Evolutionary conservation across 2,888 invertebrate genomes (phyloP).

Genomic region (Drosophila anceps): DNA sequence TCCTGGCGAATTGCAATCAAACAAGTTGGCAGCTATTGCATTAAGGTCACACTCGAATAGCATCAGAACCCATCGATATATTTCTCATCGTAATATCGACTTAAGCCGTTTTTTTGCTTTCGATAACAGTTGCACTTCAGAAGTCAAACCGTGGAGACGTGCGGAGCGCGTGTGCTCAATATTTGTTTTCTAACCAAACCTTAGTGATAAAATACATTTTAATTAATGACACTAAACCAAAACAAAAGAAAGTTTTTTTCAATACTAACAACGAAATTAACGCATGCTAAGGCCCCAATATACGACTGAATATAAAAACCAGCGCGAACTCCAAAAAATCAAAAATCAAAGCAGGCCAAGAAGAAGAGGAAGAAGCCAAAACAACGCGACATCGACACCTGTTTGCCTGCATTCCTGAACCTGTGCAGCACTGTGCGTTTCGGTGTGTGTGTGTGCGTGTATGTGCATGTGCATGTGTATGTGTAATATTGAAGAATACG

Average conservation of each 20-base stretch:
- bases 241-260: slow-evolving; percentile 20
- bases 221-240: slow-evolving; percentile 26
- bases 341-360: slow-evolving; percentile 39
- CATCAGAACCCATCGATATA: slow-evolving; percentile 9
- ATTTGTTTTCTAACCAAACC: slow-evolving; percentile 19
- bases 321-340: slow-evolving; percentile 14
- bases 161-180: slow-evolving; percentile 25
- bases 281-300: not conserved
- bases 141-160: slow-evolving; percentile 37
- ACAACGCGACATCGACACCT: slow-evolving; percentile 64
- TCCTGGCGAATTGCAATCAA: not conserved
- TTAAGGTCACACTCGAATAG: slow-evolving; percentile 28
- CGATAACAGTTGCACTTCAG: slow-evolving; percentile 55
- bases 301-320: slow-evolving; percentile 25
- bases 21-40: slow-evolving; percentile 2
- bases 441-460: slow-evolving; percentile 20
- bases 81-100: slow-evolving; percentile 13
- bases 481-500: slow-evolving; percentile 11
- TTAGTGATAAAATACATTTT: slow-evolving; percentile 13
- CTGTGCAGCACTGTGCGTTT: slow-evolving; percentile 41
- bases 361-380: slow-evolving; percentile 57
- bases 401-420: slow-evolving; percentile 67
- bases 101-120: slow-evolving; percentile 9
- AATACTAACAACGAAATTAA: slow-evolving; percentile 20
- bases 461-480: not conserved